phyloP scores from a whole-genome alignment of 2,888 invertebrate genomes.

The Pristionchus entomophagus region DNA sequence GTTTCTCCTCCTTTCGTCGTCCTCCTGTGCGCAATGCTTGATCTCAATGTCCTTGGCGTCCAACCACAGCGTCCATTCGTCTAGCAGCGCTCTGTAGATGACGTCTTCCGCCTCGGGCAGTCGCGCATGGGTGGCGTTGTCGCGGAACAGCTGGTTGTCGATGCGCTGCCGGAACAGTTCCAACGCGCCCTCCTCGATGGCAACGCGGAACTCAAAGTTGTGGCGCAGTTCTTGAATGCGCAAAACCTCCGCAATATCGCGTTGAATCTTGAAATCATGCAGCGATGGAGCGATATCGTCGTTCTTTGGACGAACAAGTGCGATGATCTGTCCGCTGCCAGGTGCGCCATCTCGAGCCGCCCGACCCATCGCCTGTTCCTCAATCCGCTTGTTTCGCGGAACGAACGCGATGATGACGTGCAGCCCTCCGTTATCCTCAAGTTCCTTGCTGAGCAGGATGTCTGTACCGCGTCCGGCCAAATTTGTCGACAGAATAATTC shows the following conservation, averaged over 20 bases:
- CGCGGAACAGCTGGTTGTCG: too few species aligned
- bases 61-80: slow-evolving; percentile 22
- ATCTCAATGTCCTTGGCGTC: background rate
- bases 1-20: too few species aligned
- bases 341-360: background rate
- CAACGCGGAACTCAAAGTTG: too few species aligned
- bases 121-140: background rate
- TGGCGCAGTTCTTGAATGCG: too few species aligned
- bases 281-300: too few species aligned
- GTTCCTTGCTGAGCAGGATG: background rate
- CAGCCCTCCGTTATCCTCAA: background rate
- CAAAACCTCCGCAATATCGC: too few species aligned
- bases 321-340: background rate
- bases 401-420: background rate
- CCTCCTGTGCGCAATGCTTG: background rate
- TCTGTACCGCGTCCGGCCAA: background rate
- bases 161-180: too few species aligned
- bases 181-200: too few species aligned
- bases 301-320: background rate
- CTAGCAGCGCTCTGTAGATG: background rate
- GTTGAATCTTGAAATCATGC: background rate
- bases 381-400: background rate
- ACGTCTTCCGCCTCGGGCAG: background rate
- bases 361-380: background rate
- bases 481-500: background rate